Evolutionary conservation across 2,888 invertebrate species (phyloP), one percentile per base, ranked within the genome.

Genomic region (Drosophila prolongata): DNA sequence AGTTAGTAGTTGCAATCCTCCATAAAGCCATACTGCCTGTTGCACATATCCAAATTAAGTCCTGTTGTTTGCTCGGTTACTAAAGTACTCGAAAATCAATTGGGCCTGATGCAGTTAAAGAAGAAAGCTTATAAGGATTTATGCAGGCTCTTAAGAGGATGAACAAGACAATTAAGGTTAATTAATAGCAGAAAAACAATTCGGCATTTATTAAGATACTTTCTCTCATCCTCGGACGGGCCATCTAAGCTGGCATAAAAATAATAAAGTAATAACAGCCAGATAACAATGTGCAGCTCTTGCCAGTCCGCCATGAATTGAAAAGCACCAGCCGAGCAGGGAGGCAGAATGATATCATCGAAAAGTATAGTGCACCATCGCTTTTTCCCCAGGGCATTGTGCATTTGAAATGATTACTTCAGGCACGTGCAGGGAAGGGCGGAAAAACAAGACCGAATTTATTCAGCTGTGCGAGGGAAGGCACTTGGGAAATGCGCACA

Each of bases 351-450:
- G 27, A 35, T 49, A 72, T 57, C 74, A 74, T 64, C 55, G 43
- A 66, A 58, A 75, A 73, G 69, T 75, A 80, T 76, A 72, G 43
- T 70, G 69, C 71, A 59, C 19, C 46, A 38, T 58, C 58, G 43
- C 16, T 59, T 70, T 35, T 47, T 42, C 50, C 52, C 58, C 24
- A 10, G 65, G 34, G 74, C 71, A 73, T 83, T 87, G 87, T 84
- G 84, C 74, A 81, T 75, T 83, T 78, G 74, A 56, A 66, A 80
- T 83, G 87, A 80, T 80, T 80, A 74, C 83, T 75, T 74, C 44
- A n/a, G 54, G 53, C 57, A 53, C 43, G 57, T 38, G 53, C 24
- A 40, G 47, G 52, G 37, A 24, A 16, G 54, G 46, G 46, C 46
- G 49, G 44, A 44, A 47, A 69, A 66, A 62, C 53, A 75, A 64